Conservation (phyloP, 2,888 invertebrate species). For the Apeira syringaria region DNA sequence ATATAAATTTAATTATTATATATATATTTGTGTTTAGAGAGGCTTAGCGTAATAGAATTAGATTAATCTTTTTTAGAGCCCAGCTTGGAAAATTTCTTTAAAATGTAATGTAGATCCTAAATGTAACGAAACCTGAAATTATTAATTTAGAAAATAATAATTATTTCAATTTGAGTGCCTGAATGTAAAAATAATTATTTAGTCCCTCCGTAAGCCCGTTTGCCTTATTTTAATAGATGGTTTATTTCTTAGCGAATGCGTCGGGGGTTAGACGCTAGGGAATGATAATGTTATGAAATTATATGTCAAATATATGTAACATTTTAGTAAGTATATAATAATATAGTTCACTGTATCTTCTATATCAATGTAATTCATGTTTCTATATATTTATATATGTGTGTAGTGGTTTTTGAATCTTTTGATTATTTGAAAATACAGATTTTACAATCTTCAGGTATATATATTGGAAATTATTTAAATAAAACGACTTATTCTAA, state of each 20-base stretch:
- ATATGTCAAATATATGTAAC: slow-evolving; percentile 28
- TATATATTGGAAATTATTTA: too few species aligned
- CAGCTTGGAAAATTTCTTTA: too few species aligned
- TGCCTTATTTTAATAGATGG: slow-evolving; percentile 79
- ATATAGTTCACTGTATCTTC: slow-evolving; percentile 55
- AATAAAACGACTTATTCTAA: too few species aligned
- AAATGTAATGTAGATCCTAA: neutral
- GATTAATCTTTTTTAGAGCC: too few species aligned
- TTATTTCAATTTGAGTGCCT: slow-evolving; percentile 78
- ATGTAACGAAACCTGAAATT: slow-evolving; percentile 1
- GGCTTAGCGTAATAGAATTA: too few species aligned
- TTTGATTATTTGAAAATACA: slow-evolving; percentile 34
- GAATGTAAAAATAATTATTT: slow-evolving; percentile 66
- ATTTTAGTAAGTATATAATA: slow-evolving; percentile 48
- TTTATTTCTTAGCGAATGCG: slow-evolving; percentile 51
- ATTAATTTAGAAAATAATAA: slow-evolving; percentile 37
- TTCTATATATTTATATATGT: slow-evolving; percentile 44
- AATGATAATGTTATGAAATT: slow-evolving; percentile 24
- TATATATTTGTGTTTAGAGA: too few species aligned
- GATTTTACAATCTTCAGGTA: too few species aligned
- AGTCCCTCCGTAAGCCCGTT: slow-evolving; percentile 75
- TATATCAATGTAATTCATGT: slow-evolving; percentile 53
- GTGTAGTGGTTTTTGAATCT: slow-evolving; percentile 20
- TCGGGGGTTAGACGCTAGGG: slow-evolving; percentile 52
- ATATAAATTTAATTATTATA: too few species aligned